Conservation (phyloP, 2,888 invertebrate genomes). For the Drosophila neutralis region DNA sequence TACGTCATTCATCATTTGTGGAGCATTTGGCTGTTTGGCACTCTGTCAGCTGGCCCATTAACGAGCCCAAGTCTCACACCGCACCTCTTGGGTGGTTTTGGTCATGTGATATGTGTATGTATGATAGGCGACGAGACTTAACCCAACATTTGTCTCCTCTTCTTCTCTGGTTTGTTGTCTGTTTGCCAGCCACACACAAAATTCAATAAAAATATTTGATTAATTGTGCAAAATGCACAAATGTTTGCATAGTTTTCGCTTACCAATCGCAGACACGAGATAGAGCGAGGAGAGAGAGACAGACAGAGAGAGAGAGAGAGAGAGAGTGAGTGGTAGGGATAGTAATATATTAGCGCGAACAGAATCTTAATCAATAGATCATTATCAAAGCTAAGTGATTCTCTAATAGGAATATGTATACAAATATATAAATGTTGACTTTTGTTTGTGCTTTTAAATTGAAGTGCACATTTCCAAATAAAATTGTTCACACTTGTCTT, state of each 20-base stretch:
- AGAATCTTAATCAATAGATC: neutral
- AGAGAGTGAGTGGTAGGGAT: neutral
- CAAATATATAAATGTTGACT: neutral
- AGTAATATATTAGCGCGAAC: constrained; percentile 11
- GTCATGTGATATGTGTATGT: constrained; percentile 49
- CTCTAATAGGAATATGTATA: neutral
- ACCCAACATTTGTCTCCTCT: constrained; percentile 59
- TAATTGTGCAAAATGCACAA: constrained; percentile 72
- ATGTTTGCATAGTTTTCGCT: constrained; percentile 71
- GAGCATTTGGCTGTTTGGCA: constrained; percentile 60
- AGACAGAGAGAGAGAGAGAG: neutral
- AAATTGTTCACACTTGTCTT: neutral
- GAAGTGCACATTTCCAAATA: too few species aligned
- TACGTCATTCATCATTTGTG: constrained; percentile 63
- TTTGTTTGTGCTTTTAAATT: neutral
- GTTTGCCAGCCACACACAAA: constrained; percentile 55
- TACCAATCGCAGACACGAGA: constrained; percentile 28
- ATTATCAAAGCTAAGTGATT: neutral
- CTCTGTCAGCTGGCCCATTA: constrained; percentile 76
- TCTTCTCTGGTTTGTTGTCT: constrained; percentile 38
- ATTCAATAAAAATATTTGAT: constrained; percentile 77
- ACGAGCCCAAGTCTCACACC: constrained; percentile 50
- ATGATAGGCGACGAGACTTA: constrained; percentile 36
- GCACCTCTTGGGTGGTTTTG: neutral
- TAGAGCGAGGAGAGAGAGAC: neutral